These are phyloP conservation scores for Rhynchomys soricoides DNA, from an alignment of 2,113 vertebrate genomes.

Conservation along the genomic window DNA sequence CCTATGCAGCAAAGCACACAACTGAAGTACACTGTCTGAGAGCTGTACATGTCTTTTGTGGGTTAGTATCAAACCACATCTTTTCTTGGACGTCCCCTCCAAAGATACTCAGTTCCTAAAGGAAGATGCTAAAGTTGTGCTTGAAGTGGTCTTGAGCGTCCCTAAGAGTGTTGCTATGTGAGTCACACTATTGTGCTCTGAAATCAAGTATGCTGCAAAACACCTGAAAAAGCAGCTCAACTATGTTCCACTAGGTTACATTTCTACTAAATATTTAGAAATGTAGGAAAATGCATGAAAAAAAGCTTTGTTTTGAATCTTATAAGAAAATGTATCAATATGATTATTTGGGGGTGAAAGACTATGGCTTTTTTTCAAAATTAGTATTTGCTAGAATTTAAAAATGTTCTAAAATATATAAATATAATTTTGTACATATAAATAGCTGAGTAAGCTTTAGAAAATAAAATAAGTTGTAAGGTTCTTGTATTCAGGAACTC, in stretches of 20 bases:
- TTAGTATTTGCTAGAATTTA: not conserved
- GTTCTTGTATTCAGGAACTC: not conserved
- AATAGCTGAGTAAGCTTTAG: not conserved
- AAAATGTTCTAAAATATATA: slow-evolving; percentile 4
- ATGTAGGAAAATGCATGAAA: not conserved
- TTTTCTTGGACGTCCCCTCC: not conserved
- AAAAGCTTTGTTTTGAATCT: slow-evolving; percentile 3
- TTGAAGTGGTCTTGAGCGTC: not conserved
- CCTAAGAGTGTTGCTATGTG: not conserved
- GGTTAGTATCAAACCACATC: slow-evolving; percentile 41
- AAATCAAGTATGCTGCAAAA: not conserved
- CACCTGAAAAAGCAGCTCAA: not conserved
- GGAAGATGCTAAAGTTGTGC: not conserved
- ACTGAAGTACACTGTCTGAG: not conserved
- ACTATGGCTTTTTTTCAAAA: not conserved
- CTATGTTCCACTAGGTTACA: not conserved
- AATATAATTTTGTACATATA: not conserved
- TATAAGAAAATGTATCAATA: not conserved
- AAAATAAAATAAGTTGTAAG: not conserved
- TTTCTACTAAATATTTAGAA: not conserved
- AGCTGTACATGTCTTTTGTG: not conserved
- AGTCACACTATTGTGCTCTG: not conserved
- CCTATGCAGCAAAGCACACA: not conserved
- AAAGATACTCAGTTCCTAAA: slow-evolving; percentile 4
- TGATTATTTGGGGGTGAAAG: not conserved